Evolutionary conservation across 2,797 vertebrate genomes (phyloP).

Genomic region (Rhodeus uyekii): DNA sequence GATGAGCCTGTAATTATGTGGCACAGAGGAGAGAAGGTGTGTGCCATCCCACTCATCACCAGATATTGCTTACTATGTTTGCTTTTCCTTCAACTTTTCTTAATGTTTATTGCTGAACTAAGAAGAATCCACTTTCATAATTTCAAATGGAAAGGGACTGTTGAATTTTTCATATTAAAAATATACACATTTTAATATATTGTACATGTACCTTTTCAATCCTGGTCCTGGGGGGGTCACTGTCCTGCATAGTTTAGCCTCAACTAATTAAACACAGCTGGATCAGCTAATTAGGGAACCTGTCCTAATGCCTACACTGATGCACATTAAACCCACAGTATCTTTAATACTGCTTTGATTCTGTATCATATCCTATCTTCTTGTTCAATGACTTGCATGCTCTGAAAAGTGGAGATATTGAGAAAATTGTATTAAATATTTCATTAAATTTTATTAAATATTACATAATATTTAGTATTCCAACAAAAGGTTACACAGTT

Average conservation of each 20-base stretch:
- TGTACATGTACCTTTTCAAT: background rate
- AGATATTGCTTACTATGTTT: constrained; percentile 61
- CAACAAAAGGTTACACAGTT: no score
- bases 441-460: no score
- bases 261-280: background rate
- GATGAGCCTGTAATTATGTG: constrained; percentile 68
- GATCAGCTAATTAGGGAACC: background rate
- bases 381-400: no score
- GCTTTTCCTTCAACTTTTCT: constrained; percentile 59
- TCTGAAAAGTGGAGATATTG: no score
- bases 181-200: background rate
- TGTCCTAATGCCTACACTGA: background rate
- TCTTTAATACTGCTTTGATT: no score
- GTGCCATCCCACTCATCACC: constrained; percentile 54
- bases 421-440: no score
- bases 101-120: constrained; percentile 52
- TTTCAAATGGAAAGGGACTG: background rate
- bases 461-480: no score
- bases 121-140: constrained; percentile 19
- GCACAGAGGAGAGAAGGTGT: constrained; percentile 71
- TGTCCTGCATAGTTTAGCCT: background rate
- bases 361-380: no score
- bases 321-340: no score
- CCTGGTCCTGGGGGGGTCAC: background rate
- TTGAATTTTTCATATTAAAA: constrained; percentile 5